Base-by-base conservation (phyloP, 2,797 vertebrate genomes). In the Bufotes viridis region DNA sequence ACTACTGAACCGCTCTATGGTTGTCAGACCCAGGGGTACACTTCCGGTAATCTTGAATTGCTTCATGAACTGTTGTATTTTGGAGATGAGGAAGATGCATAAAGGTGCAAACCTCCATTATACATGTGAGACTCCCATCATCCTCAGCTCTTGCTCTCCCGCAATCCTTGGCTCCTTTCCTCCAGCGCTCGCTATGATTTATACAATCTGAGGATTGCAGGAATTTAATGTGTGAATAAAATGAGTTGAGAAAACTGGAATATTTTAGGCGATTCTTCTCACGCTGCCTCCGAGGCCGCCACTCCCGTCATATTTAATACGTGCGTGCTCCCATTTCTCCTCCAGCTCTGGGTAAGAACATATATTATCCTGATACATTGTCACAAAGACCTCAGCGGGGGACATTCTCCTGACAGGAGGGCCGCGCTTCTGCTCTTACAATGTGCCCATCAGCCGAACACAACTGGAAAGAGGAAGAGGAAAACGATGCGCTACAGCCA, bases 181-280 rank as follows among this genome's bases (percentile, higher is more conserved):
- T 57, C 17, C 80, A 20, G 58, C 34, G 29, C 13, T 22, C 60
- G 9, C 1, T n/a, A 61, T 81, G 85, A 87, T 81, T 49, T 81
- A 87, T 60, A 15, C 14, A 63, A 65, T 8, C 61, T 12, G 26
- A 15, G 61, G 9, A 10, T 18, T 4, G 61, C 18, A 20, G 49
- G 58, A 81, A 87, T 72, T 24, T 51, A 9, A 79, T 58, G 75
- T 86, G 76, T 80, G 76, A 86, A 78, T 53, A 69, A 79, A 69
- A 86, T 65, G 83, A 63, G 58, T 76, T 42, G 57, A 65, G 61
- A 22, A 70, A 86, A 80, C 26, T 29, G 53, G 78, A 80, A 87
- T 72, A 81, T 80, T 58, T 72, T 60, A 81, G 7, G 3, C 26
- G 0, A 8, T n/a, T 60, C 69, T 42, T 34, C 74, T 55, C 74